Conservation (phyloP, 2,113 vertebrate species). For the Danionella cerebrum region DNA sequence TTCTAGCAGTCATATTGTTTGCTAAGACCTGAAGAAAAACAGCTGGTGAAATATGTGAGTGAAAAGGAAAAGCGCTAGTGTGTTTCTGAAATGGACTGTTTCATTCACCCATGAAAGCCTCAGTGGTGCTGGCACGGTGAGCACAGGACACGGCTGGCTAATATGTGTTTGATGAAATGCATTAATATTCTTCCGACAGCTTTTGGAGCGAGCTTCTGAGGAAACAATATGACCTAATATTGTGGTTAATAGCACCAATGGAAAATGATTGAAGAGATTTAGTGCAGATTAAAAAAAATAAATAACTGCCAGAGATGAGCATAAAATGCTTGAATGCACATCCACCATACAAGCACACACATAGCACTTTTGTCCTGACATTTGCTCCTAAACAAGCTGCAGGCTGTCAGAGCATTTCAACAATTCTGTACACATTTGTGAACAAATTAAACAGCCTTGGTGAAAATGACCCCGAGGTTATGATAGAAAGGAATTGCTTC, state of each 20-base stretch:
- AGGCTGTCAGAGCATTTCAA: background rate
- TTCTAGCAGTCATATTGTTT: background rate
- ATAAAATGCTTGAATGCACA: background rate
- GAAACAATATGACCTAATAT: constrained; percentile 9
- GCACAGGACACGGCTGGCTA: constrained; percentile 13
- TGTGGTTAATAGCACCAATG: background rate
- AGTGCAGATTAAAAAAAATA: background rate
- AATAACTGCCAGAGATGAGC: background rate
- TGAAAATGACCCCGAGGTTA: background rate
- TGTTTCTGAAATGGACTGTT: constrained; percentile 20
- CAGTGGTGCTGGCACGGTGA: background rate
- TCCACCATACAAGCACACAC: background rate
- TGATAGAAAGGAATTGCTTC: background rate
- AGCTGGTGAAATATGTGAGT: background rate
- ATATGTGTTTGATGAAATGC: constrained; percentile 17
- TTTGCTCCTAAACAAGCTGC: background rate
- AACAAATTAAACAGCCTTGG: too few relatives aligned
- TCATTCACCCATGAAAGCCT: constrained; percentile 19
- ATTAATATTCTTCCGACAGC: constrained; percentile 20
- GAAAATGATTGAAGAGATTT: background rate
- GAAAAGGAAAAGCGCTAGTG: background rate
- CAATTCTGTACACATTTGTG: background rate
- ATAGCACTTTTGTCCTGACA: background rate
- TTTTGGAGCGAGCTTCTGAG: constrained; percentile 14
- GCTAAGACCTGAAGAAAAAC: constrained; percentile 13